Evolutionary conservation across 2,113 vertebrate genomes (phyloP).

Genomic region (Lynx canadensis): DNA sequence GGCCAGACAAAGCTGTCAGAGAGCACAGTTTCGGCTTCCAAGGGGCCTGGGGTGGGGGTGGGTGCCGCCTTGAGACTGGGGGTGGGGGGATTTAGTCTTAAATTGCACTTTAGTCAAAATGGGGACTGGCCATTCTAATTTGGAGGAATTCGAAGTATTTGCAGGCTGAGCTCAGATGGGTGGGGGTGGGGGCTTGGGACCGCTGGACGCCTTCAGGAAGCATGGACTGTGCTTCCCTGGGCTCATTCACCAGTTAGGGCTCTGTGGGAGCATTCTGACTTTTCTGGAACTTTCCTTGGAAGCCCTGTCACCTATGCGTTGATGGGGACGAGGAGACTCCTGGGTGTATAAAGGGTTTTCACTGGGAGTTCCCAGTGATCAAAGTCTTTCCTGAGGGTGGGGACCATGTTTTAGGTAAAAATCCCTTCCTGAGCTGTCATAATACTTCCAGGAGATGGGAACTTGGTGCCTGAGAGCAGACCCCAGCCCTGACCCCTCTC

Average conservation of each 20-base stretch:
- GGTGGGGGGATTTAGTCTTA: conserved; percentile 31
- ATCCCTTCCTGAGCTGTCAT: background rate
- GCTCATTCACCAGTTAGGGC: background rate
- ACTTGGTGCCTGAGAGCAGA: background rate
- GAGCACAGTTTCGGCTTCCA: background rate
- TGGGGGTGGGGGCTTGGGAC: conserved; percentile 25
- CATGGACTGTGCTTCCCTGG: background rate
- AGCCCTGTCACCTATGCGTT: background rate
- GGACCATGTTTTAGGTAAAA: conserved; percentile 10
- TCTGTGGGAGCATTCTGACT: background rate
- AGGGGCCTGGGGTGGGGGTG: background rate
- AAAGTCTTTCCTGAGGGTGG: background rate
- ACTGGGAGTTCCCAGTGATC: background rate
- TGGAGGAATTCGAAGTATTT: conserved; percentile 79
- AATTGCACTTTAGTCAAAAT: conserved; percentile 58
- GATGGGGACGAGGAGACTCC: background rate
- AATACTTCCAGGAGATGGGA: background rate
- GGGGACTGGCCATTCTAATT: conserved; percentile 66
- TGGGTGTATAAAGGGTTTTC: background rate
- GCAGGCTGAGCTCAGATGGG: conserved; percentile 13
- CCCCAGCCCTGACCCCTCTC: background rate
- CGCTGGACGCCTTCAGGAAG: background rate
- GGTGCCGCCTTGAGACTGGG: background rate
- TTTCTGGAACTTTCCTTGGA: conserved; percentile 37
- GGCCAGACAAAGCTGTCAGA: background rate